These are phyloP conservation scores for Indri indri DNA, from an alignment of 2,113 vertebrate genomes.

Conservation along the genomic window DNA sequence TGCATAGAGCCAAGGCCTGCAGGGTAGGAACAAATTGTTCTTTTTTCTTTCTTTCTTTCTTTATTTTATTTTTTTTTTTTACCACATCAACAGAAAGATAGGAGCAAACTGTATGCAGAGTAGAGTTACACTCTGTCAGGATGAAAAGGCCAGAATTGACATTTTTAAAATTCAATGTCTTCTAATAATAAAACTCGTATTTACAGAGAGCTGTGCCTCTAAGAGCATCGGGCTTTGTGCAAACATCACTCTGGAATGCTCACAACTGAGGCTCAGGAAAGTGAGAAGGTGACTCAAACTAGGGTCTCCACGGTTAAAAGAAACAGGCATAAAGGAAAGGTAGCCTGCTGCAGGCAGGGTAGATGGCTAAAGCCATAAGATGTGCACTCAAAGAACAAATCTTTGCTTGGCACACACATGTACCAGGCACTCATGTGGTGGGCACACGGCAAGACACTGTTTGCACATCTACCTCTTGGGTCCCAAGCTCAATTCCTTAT, in stretches of 20 bases:
- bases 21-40: background rate
- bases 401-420: fast-evolving
- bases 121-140: background rate
- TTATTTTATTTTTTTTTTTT: too few species aligned
- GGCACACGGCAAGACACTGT: fast-evolving
- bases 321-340: background rate
- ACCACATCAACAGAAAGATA: background rate
- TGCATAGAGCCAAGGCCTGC: background rate
- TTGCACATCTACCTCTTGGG: background rate
- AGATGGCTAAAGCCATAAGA: background rate
- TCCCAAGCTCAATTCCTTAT: background rate
- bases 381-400: background rate
- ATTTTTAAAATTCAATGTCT: conserved; percentile 72
- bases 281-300: background rate
- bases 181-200: conserved; percentile 71
- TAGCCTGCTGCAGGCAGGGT: fast-evolving
- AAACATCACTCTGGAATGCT: conserved; percentile 58
- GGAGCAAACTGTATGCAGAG: background rate
- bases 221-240: conserved; percentile 17
- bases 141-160: conserved; percentile 44
- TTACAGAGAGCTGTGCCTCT: conserved; percentile 9
- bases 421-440: background rate
- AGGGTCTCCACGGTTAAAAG: background rate
- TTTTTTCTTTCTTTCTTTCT: too few species aligned
- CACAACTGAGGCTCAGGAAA: background rate